Conservation (phyloP, 1,140 invertebrate species). For the Oscheius sp. region DNA sequence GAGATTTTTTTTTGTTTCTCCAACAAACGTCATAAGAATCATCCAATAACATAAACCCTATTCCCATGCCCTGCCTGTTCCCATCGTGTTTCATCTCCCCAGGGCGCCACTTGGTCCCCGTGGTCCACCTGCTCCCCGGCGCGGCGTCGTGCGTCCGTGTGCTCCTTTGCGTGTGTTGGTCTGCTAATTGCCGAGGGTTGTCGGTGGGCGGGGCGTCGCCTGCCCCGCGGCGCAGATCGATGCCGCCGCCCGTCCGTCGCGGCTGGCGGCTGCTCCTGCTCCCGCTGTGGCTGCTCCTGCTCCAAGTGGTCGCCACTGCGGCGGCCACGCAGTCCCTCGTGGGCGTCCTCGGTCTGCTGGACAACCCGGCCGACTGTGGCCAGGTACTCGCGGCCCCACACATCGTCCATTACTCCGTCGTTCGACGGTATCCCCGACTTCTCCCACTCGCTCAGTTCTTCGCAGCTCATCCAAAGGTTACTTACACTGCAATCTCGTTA, state of each 20-base stretch:
- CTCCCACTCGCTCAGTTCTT: neutral
- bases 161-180: too few species aligned
- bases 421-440: neutral
- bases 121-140: neutral
- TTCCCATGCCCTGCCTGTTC: too few species aligned
- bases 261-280: slow-evolving; percentile 10
- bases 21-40: too few species aligned
- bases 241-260: neutral
- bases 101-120: too few species aligned
- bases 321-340: neutral
- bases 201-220: neutral
- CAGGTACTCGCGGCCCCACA: neutral
- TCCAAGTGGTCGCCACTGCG: neutral
- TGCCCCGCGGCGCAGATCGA: neutral
- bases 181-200: slow-evolving; percentile 3
- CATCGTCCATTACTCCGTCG: neutral
- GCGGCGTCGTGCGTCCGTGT: neutral
- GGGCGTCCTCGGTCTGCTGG: neutral
- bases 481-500: neutral
- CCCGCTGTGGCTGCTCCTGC: slow-evolving; percentile 20
- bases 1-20: too few species aligned
- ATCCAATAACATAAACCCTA: too few species aligned
- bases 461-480: neutral
- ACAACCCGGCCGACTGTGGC: neutral
- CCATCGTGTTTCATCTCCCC: too few species aligned